Base-by-base conservation (phyloP, 2,797 vertebrate genomes). In the Hemibagrus guttatus region DNA sequence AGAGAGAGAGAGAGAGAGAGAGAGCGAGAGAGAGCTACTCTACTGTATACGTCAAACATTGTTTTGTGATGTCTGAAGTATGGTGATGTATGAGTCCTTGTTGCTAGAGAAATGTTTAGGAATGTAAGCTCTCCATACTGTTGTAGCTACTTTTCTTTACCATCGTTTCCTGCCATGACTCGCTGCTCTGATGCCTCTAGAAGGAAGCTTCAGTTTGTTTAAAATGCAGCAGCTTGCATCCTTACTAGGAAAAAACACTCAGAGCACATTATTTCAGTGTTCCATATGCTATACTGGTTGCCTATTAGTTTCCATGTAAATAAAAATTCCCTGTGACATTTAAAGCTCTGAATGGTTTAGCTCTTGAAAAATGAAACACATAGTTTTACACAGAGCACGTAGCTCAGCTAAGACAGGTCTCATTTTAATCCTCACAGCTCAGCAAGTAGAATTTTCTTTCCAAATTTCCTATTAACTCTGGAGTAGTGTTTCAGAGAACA, bases 91-190 rank as follows among this genome's bases (percentile, higher is more conserved):
- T 87, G 79, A 61, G 64, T 72, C 3, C 49, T 54, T 59, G 89
- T 87, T 89, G 72, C 39, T 84, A 63, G 80, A 83, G 88, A 16
- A 69, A 86, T 1, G 61, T 82, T 83, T 58, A 84, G n/a, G 89
- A 90, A 89, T 89, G 81, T 23, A 59, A 52, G 35, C 46, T 39
- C 86, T 68, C 49, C 52, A 84, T 85, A 87, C 69, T 56, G 19
- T 69, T 69, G 26, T 76, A 52, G 63, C 63, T 84, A 26, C 72
- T 87, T 8, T 0, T 42, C 71, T 58, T 89, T 54, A 59, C 26
- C 35, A 17, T 16, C 49, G 61, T 19, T 49, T 61, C 54, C 1
- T 82, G 16, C 52, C 72, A 54, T 75, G 46, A 11, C 71, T 6
- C 1, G 9, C 71, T 74, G 42, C 71, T 74, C 11, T 46, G 12